phyloP scores from a whole-genome alignment of 1,140 invertebrate species.

The Orchesella cincta region DNA sequence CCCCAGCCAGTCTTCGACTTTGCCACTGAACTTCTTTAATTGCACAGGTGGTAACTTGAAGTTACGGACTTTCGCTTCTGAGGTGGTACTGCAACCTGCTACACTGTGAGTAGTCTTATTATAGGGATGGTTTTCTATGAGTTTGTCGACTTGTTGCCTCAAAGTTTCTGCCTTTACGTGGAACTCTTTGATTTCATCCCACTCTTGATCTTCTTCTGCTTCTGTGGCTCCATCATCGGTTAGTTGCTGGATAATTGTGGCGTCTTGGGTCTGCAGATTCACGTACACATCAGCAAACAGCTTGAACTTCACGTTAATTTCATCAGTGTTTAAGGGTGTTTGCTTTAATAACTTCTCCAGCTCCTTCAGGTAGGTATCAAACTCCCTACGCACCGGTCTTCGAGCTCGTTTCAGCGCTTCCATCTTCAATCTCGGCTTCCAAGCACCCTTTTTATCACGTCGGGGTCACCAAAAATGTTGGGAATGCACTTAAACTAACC shows the following conservation, averaged over 20 bases:
- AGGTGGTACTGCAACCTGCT: neutral
- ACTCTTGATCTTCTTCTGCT: neutral
- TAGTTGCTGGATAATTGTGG: neutral
- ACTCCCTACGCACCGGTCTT: neutral
- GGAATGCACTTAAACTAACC: neutral
- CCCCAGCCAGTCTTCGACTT: slow-evolving; percentile 54
- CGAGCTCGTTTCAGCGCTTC: neutral
- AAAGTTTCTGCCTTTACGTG: neutral
- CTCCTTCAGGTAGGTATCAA: neutral
- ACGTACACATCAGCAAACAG: neutral
- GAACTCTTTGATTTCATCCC: neutral
- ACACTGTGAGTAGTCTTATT: neutral
- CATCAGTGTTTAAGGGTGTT: neutral
- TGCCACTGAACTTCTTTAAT: slow-evolving; percentile 52
- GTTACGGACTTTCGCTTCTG: neutral
- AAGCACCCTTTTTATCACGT: neutral
- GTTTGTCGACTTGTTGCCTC: neutral
- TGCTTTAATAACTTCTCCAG: neutral
- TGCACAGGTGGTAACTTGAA: neutral
- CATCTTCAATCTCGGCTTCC: neutral
- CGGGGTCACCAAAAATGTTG: neutral
- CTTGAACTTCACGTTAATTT: neutral
- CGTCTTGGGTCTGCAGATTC: neutral
- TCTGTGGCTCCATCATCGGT: neutral
- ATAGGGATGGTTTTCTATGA: too few relatives aligned